Evolutionary conservation across 2,113 vertebrate species (phyloP).

Genomic region (Cheirogaleus medius): DNA sequence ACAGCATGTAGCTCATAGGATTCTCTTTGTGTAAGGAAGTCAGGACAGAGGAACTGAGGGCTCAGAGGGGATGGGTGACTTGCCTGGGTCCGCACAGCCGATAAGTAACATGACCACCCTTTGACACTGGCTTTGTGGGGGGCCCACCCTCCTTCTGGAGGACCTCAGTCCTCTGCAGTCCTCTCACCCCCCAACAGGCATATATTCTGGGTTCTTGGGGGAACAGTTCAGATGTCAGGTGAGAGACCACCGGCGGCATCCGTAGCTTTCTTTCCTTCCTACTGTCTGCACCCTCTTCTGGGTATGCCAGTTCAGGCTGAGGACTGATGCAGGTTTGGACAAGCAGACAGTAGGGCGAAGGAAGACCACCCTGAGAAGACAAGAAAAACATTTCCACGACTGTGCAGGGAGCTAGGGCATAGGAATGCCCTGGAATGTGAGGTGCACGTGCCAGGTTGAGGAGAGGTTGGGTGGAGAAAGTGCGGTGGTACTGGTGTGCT

Average conservation of each 20-base stretch:
- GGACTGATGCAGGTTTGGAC: not conserved
- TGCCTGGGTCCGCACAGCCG: not conserved
- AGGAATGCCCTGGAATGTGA: not conserved
- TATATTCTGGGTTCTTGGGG: not conserved
- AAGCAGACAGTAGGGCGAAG: not conserved
- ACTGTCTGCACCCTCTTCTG: not conserved
- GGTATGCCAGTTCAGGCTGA: not conserved
- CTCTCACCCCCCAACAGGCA: fast-evolving
- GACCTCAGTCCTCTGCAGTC: not conserved
- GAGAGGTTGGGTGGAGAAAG: not conserved
- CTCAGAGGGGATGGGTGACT: not conserved
- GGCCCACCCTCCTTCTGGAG: not conserved
- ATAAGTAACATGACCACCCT: not conserved
- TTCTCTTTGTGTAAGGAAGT: not conserved
- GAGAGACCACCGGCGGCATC: not conserved
- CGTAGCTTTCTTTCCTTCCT: not conserved
- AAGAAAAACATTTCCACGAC: not conserved
- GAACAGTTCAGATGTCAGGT: not conserved
- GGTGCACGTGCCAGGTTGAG: fast-evolving
- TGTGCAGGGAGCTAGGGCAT: fast-evolving
- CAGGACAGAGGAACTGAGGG: not conserved
- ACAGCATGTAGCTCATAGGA: not conserved
- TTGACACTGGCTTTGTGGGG: not conserved
- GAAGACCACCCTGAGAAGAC: not conserved
- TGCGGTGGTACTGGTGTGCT: fast-evolving